These are phyloP conservation scores for Eolophus roseicapilla DNA, from an alignment of 2,113 vertebrate species.

Conservation along the genomic window DNA sequence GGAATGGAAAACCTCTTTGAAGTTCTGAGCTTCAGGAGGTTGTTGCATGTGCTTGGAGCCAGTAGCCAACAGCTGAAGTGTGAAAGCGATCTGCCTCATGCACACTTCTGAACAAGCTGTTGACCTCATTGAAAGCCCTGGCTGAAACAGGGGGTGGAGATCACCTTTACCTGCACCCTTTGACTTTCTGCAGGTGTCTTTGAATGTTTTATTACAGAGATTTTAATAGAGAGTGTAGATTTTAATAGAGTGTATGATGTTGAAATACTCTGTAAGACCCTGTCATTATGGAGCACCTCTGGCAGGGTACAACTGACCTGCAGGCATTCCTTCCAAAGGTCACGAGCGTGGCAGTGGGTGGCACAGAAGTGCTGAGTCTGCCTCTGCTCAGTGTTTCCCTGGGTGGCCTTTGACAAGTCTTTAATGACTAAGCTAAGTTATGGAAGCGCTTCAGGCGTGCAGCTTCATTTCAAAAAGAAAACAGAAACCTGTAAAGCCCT, in stretches of 20 bases:
- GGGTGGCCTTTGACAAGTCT: neutral
- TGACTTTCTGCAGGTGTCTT: neutral
- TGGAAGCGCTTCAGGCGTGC: neutral
- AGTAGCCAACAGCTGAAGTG: neutral
- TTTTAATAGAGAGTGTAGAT: neutral
- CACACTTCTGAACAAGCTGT: neutral
- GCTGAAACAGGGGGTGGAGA: neutral
- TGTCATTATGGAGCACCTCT: neutral
- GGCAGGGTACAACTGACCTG: neutral
- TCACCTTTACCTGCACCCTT: neutral
- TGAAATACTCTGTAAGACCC: neutral
- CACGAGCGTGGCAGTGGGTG: rapidly evolving
- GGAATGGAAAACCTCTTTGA: neutral
- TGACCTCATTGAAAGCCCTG: neutral
- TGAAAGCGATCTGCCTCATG: neutral
- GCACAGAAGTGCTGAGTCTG: neutral
- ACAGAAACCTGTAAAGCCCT: neutral
- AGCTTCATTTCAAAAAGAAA: neutral
- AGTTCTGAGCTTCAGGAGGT: neutral
- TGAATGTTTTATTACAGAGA: neutral
- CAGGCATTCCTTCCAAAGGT: neutral
- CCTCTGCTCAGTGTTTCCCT: neutral
- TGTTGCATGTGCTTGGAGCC: neutral
- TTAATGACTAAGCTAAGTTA: neutral
- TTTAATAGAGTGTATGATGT: neutral